Evolutionary conservation across 2,113 vertebrate species (phyloP), one percentile per base, ranked within the genome.

Genomic region (Geococcyx californianus): DNA sequence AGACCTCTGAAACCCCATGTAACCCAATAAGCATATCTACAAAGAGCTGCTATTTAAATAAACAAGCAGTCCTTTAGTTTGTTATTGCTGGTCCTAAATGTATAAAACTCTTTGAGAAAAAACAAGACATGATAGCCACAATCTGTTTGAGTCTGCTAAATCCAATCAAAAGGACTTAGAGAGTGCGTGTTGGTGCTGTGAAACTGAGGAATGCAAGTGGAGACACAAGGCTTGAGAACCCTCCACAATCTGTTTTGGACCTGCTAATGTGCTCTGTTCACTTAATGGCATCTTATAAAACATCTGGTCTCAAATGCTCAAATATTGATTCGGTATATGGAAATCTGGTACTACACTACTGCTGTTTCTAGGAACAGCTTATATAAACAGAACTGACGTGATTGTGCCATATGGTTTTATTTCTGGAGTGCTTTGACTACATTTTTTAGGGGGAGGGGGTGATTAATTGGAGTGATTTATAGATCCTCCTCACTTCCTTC

Each of bases 231-330:
- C 62, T 85, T 44, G 87, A 91, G 77, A 98, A 96, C 97, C 97
- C 95, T 92, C 68, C 63, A 55, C 88, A 85, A 94, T 85, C 94
- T 93, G 87, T 94, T 89, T 88, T 94, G 96, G 96, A 84, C 73
- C 95, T 36, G 79, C 87, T 94, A 97, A 97, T 97, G 98, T 97
- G 97, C 96, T 97, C 96, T 91, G 60, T 62, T 91, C 96, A 63
- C 98, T 99, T 99, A 99, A 99, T 97, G 99, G 98, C 99, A 99
- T 99, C 99, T 99, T 99, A 98, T 98, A 98, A 99, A 99, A 97
- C 99, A 99, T 98, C 98, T 99, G 99, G 98, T 98, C 96, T 97
- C 96, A 96, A 95, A 97, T 24, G 77, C 90, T 98, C 99, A 99
- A 99, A 99, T 99, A 99, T 99, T 99, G 98, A 99, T 98, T 98